A percentile compares a stretch with the other conserved stretches of the same genome.
Evolutionary conservation across 2,797 vertebrate species (phyloP).

Genomic region (Alcedo quadribrachys): DNA sequence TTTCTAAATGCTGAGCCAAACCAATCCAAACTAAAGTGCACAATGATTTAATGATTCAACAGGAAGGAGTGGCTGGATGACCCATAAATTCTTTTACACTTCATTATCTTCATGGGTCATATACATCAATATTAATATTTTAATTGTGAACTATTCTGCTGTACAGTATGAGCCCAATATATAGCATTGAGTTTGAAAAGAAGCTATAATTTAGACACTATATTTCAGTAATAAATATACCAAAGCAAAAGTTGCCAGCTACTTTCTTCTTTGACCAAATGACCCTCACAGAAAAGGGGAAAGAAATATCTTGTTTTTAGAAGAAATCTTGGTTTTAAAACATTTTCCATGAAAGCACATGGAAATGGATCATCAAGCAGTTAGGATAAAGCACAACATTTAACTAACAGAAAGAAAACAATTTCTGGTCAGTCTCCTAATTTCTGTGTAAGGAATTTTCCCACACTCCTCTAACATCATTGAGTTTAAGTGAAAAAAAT

Average conservation of each 20-base stretch:
- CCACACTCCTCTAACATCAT: not conserved
- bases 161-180: not conserved
- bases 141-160: not conserved
- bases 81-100: not conserved
- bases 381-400: not conserved
- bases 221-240: not conserved
- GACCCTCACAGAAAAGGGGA: not conserved
- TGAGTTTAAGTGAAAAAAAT: not conserved
- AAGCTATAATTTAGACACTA: not conserved
- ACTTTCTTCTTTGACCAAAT: not conserved
- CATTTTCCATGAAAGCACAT: not conserved
- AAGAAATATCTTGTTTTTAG: not conserved
- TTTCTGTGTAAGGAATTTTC: not conserved
- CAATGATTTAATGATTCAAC: not conserved
- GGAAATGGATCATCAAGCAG: not conserved
- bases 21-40: not conserved
- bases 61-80: not conserved
- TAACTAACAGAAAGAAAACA: not conserved
- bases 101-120: not conserved
- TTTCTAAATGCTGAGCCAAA: not conserved
- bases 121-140: not conserved
- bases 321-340: not conserved
- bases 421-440: not conserved
- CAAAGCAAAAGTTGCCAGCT: not conserved
- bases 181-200: not conserved